A percentile compares a stretch with the other conserved stretches of the same genome.
Conservation (phyloP, 2,113 vertebrate species). For the Excalfactoria chinensis region DNA sequence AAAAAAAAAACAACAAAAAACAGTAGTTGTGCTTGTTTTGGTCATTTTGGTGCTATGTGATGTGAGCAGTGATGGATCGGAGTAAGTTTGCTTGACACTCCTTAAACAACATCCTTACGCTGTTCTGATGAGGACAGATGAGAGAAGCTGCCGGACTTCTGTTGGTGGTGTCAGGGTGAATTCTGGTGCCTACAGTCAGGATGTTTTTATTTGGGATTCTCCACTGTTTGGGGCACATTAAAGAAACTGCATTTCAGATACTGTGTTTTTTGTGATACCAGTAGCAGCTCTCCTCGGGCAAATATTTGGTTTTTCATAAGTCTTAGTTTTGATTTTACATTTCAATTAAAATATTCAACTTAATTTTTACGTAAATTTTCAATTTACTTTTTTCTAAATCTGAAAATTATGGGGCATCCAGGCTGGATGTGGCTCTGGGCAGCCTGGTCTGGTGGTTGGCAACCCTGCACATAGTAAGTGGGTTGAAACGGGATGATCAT, state of each 20-base stretch:
- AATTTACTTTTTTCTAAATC: neutral
- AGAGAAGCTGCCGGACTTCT: neutral
- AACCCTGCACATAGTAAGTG: too few species aligned
- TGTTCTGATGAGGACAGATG: neutral
- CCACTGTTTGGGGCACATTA: neutral
- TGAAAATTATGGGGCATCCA: too few species aligned
- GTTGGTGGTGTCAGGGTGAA: neutral
- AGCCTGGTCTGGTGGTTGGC: too few species aligned
- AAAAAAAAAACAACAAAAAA: too few species aligned
- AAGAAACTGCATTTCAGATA: neutral
- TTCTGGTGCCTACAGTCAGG: neutral
- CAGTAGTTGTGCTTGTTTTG: neutral
- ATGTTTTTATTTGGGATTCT: neutral
- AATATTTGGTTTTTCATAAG: neutral
- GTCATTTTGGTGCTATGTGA: neutral
- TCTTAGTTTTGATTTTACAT: neutral
- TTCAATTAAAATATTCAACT: too few species aligned
- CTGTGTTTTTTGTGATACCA: neutral
- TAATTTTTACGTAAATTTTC: too few species aligned
- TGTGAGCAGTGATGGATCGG: neutral
- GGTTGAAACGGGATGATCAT: too few species aligned
- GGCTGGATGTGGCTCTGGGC: too few species aligned
- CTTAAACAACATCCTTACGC: too few species aligned
- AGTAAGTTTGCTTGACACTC: too few species aligned
- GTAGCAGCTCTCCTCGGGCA: neutral